phyloP scores from a whole-genome alignment of 2,797 vertebrate species.

The Liparis tanakae region DNA sequence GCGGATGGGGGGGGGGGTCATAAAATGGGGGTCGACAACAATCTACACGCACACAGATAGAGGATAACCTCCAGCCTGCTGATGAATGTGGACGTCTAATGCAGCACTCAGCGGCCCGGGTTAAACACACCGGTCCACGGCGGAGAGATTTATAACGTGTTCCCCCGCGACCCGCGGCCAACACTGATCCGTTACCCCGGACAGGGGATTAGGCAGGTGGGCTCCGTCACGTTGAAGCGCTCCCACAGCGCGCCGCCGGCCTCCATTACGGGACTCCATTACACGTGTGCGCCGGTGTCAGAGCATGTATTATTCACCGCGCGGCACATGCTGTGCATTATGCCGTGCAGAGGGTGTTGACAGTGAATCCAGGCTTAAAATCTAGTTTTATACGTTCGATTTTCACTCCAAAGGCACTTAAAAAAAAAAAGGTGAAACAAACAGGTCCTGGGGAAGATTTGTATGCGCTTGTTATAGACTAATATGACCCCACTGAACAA shows the following conservation, averaged over 20 bases:
- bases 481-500: no score
- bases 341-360: neutral
- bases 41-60: constrained; percentile 17
- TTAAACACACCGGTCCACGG: constrained; percentile 57
- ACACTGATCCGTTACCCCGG: constrained; percentile 63
- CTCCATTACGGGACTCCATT: constrained; percentile 38
- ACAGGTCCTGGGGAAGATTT: no score
- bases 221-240: constrained; percentile 56
- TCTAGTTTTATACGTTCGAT: neutral
- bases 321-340: neutral
- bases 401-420: neutral
- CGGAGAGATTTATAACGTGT: constrained; percentile 59
- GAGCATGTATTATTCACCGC: neutral
- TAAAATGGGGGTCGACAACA: constrained; percentile 58
- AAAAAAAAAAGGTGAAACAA: neutral
- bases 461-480: no score
- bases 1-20: constrained; percentile 37
- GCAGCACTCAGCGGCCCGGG: constrained; percentile 47
- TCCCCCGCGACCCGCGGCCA: constrained; percentile 65
- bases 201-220: constrained; percentile 71
- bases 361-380: no score
- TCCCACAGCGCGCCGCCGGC: constrained; percentile 36
- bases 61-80: constrained; percentile 53
- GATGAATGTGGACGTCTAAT: constrained; percentile 60
- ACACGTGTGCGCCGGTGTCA: constrained; percentile 19